phyloP scores from a whole-genome alignment of 1,140 invertebrate species.

The Catajapyx aquilonaris region DNA sequence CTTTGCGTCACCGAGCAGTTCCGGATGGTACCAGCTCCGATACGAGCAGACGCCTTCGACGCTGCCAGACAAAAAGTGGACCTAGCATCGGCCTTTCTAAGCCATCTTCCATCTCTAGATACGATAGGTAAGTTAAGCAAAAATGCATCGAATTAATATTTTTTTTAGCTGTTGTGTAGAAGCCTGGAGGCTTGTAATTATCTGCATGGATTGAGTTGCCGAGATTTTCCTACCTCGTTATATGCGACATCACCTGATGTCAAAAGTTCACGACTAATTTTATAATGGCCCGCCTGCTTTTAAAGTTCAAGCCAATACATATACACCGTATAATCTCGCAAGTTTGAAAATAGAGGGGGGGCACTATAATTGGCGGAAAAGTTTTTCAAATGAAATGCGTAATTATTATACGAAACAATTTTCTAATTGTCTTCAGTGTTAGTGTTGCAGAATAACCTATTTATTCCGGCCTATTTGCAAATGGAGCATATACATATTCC shows the following conservation, averaged over 20 bases:
- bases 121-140: slow-evolving; percentile 31
- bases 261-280: too few species aligned
- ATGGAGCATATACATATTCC: too few species aligned
- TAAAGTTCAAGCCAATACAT: too few species aligned
- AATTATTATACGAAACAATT: too few species aligned
- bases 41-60: slow-evolving; percentile 41
- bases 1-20: slow-evolving; percentile 44
- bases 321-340: too few species aligned
- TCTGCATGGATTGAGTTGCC: slow-evolving; percentile 3
- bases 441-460: too few species aligned
- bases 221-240: background rate
- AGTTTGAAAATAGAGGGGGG: too few species aligned
- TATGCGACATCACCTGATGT: background rate
- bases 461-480: too few species aligned
- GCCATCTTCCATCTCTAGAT: slow-evolving; percentile 38
- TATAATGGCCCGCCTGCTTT: too few species aligned
- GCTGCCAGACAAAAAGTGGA: slow-evolving; percentile 44
- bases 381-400: too few species aligned
- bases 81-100: slow-evolving; percentile 42
- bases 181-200: background rate
- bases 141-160: background rate
- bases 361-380: too few species aligned
- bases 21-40: slow-evolving; percentile 35
- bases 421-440: too few species aligned
- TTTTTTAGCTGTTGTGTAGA: background rate